Evolutionary conservation across 2,888 invertebrate species (phyloP), one percentile per base, ranked within the genome.

Genomic region (Cotesia congregata): DNA sequence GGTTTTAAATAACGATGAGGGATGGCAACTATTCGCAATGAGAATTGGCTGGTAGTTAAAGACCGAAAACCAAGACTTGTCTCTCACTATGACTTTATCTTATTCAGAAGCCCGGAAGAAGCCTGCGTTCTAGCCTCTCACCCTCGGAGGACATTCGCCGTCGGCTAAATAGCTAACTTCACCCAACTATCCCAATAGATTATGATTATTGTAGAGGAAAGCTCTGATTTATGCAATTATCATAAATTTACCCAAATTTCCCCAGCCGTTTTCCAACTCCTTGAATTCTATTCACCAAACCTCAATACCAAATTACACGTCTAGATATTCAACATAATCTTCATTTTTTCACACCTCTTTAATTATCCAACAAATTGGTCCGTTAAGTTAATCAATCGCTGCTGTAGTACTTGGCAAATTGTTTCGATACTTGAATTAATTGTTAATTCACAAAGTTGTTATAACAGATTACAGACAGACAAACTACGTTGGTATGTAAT

Each of bases 221-320:
- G 88, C 88, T 86, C 86, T 88, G 88, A 88, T 88, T 88, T 88
- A 88, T 88, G 88, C 87, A 88, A 88, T 88, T 88, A 88, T 88
- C 88, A 88, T 88, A 88, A 88, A 88, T 88, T 88, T 84, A 70
- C 61, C 75, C 30, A 12, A 41, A 65, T 41, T 77, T 78, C 75
- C 74, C 77, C 41, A 72, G 67, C 62, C 72, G 67, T 77, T 79
- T 75, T 77, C 85, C 73, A 64, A 65, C 68, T 81, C 84, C 83
- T 85, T 83, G 81, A 83, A 82, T 83, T 81, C 86, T 83, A 88
- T 88, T 88, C 88, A 88, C 80, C 77, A 81, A 81, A 87, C 85
- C 88, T 88, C 87, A 87, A 88, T 88, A 85, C 87, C 83, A 86
- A 88, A 87, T 88, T 88, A 86, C 40, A 71, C 70, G 67, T 71